Conservation (phyloP, 2,888 invertebrate species). For the Eurytoma californica region DNA sequence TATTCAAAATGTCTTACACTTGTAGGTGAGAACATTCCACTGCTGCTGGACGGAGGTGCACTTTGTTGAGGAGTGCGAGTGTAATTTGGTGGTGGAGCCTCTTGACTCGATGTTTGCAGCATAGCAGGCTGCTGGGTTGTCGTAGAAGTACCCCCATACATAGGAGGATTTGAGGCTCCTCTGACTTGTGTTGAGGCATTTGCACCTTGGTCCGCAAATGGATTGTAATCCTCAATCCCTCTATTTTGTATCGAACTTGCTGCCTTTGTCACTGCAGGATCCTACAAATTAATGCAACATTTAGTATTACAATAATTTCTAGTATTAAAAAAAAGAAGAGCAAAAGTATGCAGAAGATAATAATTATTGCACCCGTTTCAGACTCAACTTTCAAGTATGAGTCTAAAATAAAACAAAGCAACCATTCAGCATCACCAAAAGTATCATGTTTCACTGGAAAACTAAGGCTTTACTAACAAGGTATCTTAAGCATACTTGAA, state of each 20-base stretch:
- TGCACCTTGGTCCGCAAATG: slow-evolving; percentile 88
- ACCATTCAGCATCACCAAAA: too few relatives aligned
- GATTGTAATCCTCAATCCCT: slow-evolving; percentile 95
- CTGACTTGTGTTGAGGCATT: slow-evolving; percentile 74
- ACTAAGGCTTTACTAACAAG: too few relatives aligned
- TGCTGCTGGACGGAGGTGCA: slow-evolving; percentile 66
- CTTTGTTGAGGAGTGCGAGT: slow-evolving; percentile 80
- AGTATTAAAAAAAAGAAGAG: too few relatives aligned
- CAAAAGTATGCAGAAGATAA: too few relatives aligned
- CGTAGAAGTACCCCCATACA: slow-evolving; percentile 62
- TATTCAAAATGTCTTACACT: slow-evolving; percentile 61
- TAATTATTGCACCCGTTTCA: too few relatives aligned
- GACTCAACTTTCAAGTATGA: too few relatives aligned
- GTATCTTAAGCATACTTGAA: too few relatives aligned
- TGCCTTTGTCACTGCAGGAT: slow-evolving; percentile 95
- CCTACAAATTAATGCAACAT: slow-evolving; percentile 78
- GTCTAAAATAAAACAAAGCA: too few relatives aligned
- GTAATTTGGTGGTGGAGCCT: slow-evolving; percentile 78
- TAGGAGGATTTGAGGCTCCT: slow-evolving; percentile 77
- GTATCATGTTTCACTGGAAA: too few relatives aligned
- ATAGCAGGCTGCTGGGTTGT: slow-evolving; percentile 82
- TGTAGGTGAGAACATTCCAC: slow-evolving; percentile 64
- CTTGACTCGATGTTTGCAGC: slow-evolving; percentile 85
- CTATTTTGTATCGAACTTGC: slow-evolving; percentile 84
- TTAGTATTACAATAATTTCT: neutral